These are phyloP conservation scores for Lanistes nyassanus DNA, from an alignment of 1,140 invertebrate species.

Conservation along the genomic window DNA sequence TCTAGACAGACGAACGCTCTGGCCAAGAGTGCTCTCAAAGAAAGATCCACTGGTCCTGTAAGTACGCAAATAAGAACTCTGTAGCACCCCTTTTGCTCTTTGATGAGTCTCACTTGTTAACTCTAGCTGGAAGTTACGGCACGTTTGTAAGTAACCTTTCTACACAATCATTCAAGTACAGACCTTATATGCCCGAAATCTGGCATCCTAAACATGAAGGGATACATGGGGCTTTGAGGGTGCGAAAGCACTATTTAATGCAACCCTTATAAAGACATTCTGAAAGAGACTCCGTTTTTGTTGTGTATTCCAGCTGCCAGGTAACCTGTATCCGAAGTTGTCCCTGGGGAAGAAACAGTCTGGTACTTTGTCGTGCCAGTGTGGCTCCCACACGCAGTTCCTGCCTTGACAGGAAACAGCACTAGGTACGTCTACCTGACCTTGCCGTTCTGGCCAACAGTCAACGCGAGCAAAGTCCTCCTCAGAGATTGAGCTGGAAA, in stretches of 20 bases:
- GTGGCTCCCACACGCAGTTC: conserved; percentile 37
- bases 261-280: too few relatives aligned
- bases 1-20: conserved; percentile 8
- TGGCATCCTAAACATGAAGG: too few relatives aligned
- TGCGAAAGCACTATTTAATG: too few relatives aligned
- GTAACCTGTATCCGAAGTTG: conserved; percentile 44
- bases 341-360: conserved; percentile 39
- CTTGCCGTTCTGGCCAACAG: conserved; percentile 46
- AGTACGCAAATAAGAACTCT: too few relatives aligned
- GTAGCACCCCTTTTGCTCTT: too few relatives aligned
- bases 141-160: too few relatives aligned
- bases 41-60: not conserved
- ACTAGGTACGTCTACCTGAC: conserved; percentile 33
- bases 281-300: too few relatives aligned
- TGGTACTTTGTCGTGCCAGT: conserved; percentile 29
- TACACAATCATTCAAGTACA: too few relatives aligned
- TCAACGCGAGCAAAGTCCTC: conserved; percentile 40
- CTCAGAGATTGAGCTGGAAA: conserved; percentile 20
- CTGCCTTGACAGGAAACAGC: conserved; percentile 38
- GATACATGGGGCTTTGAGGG: too few relatives aligned
- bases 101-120: not conserved
- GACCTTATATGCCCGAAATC: too few relatives aligned
- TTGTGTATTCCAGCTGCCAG: too few relatives aligned
- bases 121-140: not conserved
- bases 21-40: conserved; percentile 1